Evolutionary conservation across 2,797 vertebrate species (phyloP).

Genomic region (Scarus forsteni): DNA sequence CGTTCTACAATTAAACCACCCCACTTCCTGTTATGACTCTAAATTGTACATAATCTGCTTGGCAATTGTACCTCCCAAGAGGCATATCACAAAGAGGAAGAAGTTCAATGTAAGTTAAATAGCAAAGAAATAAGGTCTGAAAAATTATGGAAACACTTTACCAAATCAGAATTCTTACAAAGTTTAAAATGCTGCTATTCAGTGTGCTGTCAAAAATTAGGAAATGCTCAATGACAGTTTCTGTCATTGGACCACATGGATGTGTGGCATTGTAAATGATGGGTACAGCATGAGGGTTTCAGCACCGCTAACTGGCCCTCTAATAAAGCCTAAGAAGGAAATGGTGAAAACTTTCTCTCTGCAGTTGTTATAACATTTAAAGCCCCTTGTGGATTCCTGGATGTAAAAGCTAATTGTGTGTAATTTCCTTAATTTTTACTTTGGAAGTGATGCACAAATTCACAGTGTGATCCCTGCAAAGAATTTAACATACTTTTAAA

Average conservation of each 20-base stretch:
- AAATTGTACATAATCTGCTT: too few species aligned
- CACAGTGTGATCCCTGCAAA: constrained; percentile 24
- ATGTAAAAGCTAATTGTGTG: constrained; percentile 12
- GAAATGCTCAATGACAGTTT: constrained; percentile 8
- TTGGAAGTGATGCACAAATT: constrained; percentile 19
- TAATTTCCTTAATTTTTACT: constrained; percentile 28
- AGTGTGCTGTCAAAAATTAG: constrained; percentile 14
- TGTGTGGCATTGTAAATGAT: background rate
- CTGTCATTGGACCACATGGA: background rate
- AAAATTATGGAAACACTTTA: background rate
- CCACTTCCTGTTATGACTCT: too few species aligned
- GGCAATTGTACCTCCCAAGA: too few species aligned
- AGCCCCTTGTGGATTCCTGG: background rate
- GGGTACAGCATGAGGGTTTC: background rate
- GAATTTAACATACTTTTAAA: constrained; percentile 32
- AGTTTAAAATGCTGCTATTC: background rate
- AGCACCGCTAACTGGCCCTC: background rate
- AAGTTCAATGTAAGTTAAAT: too few species aligned
- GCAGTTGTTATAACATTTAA: constrained; percentile 10
- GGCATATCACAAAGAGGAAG: too few species aligned
- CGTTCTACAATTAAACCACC: too few species aligned
- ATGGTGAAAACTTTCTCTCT: constrained; percentile 4
- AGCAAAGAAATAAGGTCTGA: too few species aligned
- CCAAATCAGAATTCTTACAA: background rate
- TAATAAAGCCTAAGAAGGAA: constrained; percentile 25